Evolutionary conservation across 2,888 invertebrate genomes (phyloP), one percentile per base, ranked within the genome.

Genomic region (Andrena bicolor): DNA sequence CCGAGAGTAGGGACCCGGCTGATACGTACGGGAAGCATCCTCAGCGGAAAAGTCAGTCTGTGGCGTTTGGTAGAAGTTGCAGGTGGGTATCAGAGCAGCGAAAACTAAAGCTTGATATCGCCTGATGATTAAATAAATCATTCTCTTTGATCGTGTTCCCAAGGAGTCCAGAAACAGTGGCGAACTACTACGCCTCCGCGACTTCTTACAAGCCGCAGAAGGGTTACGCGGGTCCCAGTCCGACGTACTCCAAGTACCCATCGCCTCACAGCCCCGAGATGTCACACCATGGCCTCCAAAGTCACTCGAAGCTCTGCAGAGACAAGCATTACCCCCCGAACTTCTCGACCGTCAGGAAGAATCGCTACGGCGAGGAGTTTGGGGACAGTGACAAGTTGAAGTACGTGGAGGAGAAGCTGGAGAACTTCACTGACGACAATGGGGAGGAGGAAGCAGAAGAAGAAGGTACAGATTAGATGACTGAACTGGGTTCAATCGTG

Each of bases 21-120:
- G 89, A 90, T 13, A 26, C 73, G n/a, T 88, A 78, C 64, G 85
- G 89, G 82, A 88, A 88, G 49, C 83, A 83, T 80, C 51, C 65
- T n/a, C 87, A 87, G 73, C 83, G 41, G 53, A 82, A 32, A 35
- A 80, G 81, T 35, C 82, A 85, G 48, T 56, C 75, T 6, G 48
- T 77, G 8, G 60, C 75, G 10, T 53, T 80, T 26, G 63, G 56
- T 48, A 86, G 81, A 58, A 76, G 53, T 20, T 82, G 74, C 65
- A 90, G 89, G 90, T 90, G 70, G 75, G 83, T 85, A 23, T 56
- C 2, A n/a, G 56, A n/a, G 48, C 32, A 53, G 16, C 61, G 26
- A 5, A 20, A 56, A 26, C 4, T 23, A 26, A 13, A 10, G 10
- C 4, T 1, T 56, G 23, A 8, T 4, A 26, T 56, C 23, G 10